Evolutionary conservation across 2,113 vertebrate species (phyloP), one percentile per base, ranked within the genome.

Genomic region (Forbesichthys papilliferus): DNA sequence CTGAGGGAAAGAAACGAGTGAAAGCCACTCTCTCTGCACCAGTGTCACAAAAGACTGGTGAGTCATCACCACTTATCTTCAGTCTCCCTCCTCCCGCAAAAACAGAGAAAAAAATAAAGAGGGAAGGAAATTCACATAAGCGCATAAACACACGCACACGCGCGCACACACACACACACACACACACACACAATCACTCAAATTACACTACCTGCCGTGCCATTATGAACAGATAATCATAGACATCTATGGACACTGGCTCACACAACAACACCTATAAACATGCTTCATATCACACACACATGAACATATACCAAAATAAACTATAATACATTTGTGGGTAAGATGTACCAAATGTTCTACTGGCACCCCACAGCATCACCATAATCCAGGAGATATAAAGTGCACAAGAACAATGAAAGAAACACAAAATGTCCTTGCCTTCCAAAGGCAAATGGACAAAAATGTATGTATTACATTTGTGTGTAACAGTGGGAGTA

Each of bases 51-150:
- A 89, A 82, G 90, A 85, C 84, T 80, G 86, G 88, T 91, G 90
- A 91, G 77, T 91, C 90, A 91, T 89, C 87, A 71, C 82, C 88
- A 88, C 87, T 91, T 90, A 88, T 88, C 87, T 85, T 85, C 78
- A 34, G 80, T 69, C 85, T 80, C 82, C 81, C 86, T 86, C 86
- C 88, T 80, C 85, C 86, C 81, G 79, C 81, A 85, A 82, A 59
- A 86, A 70, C 79, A 73, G 67, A 68, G 33, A 83, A 59, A 81
- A 16, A 78, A 66, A 81, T 66, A 16, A 69, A 60, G 69, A 74
- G 83, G 20, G 20, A 20, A 20, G 62, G 4, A 62, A 12, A 52
- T 36, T 34, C 18, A 55, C 42, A 48, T 20, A 48, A 9, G 8
- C 53, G 16, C 14, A 9, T 18, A 77, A 18, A 42, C 3, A 6